Evolutionary conservation across 2,113 vertebrate species (phyloP), one percentile per base, ranked within the genome.

Genomic region (Lamprologus ornatipinnis): DNA sequence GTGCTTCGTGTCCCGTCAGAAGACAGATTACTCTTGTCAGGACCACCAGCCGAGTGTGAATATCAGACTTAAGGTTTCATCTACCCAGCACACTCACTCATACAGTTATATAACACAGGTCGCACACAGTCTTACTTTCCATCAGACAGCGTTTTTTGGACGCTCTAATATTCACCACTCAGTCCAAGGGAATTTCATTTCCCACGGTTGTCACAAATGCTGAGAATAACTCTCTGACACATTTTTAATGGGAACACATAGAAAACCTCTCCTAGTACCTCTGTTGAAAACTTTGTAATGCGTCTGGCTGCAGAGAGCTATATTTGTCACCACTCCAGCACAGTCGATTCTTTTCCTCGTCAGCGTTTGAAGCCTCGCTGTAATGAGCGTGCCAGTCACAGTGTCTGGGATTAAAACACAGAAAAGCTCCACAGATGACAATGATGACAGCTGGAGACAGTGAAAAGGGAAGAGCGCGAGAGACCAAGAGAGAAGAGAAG

Each of bases 301-400:
- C 3, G 26, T 78, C 23, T 78, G 26, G 45, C 45, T 78, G 51
- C 40, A 10, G 9, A 5, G 35, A 14, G 73, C 55, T 89, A 49
- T 60, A 55, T 86, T 54, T 65, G 87, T 87, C 73, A 28, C 51
- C 73, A 21, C 51, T 10, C 35, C 42, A 9, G 49, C 7, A 3
- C 28, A 15, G 14, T 6, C 8, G 21, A 26, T 82, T 80, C 26
- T 68, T 80, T 11, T 45, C 82, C 75, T 75, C 33, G 28, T 83
- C 88, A 80, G 55, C 12, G 4, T 60, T 37, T 75, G 65, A 37
- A 51, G 85, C 60, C 2, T 9, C 0, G 11, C 54, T 33, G 80
- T 89, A 88, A 92, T 87, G 87, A 88, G 35, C 9, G 80, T 87
- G 87, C 75, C 86, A 89, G 84, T 92, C 90, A 70, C 21, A 19